phyloP scores from a whole-genome alignment of 1,140 invertebrate species.

The Yoshiicerus persimilis region DNA sequence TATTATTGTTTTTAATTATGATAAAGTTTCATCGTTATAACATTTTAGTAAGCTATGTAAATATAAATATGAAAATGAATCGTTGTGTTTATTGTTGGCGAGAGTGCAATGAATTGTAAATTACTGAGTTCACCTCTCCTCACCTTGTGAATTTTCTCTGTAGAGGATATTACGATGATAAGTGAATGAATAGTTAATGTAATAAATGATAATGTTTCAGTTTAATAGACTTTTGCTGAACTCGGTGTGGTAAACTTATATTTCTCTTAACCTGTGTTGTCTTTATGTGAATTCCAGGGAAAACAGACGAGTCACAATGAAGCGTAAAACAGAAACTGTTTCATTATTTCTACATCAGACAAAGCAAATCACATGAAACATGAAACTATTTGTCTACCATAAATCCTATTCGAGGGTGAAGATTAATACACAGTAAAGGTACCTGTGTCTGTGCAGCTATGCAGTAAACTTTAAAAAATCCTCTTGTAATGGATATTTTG shows the following conservation, averaged over 20 bases:
- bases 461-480: neutral
- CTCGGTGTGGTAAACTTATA: neutral
- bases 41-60: neutral
- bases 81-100: neutral
- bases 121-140: neutral
- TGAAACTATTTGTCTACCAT: neutral
- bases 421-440: neutral
- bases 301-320: neutral
- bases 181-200: neutral
- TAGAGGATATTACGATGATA: neutral
- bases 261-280: neutral
- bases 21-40: neutral
- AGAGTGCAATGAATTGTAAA: conserved; percentile 2
- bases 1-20: neutral
- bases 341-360: neutral
- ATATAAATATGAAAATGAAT: neutral
- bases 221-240: neutral
- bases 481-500: neutral
- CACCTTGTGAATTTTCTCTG: neutral
- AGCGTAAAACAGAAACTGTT: neutral
- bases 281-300: neutral
- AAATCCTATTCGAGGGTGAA: neutral
- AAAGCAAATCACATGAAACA: neutral
- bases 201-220: neutral
- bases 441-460: too few species aligned